Conservation (phyloP, 2,888 invertebrate species). For the Xestoiulus laeticollis region DNA sequence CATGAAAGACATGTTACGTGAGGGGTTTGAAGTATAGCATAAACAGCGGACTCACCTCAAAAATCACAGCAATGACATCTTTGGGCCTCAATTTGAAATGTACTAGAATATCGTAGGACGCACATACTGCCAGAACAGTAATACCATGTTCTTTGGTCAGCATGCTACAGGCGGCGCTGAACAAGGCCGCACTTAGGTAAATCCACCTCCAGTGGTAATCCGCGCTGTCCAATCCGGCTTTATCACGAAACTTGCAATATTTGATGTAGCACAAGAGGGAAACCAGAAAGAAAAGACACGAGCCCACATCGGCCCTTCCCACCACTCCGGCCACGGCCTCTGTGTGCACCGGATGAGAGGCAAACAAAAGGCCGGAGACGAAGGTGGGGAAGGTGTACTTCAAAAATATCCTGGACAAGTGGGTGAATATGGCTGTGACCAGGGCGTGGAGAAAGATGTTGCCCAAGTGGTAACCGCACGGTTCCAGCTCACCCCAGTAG, state of each 20-base stretch:
- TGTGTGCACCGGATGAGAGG: constrained; percentile 94
- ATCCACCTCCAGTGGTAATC: constrained; percentile 64
- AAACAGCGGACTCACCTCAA: constrained; percentile 56
- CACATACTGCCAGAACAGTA: constrained; percentile 89
- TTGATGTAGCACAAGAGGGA: constrained; percentile 86
- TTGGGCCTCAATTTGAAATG: constrained; percentile 63
- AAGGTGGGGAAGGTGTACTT: constrained; percentile 61
- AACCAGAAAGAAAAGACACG: constrained; percentile 88
- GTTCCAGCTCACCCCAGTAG: constrained; percentile 73
- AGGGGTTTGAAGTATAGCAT: too few species aligned
- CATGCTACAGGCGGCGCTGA: constrained; percentile 81
- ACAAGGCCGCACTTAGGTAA: constrained; percentile 72
- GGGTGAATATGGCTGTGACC: constrained; percentile 83
- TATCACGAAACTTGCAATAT: constrained; percentile 66
- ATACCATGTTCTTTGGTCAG: constrained; percentile 96
- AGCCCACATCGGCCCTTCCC: constrained; percentile 92
- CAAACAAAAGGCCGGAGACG: constrained; percentile 86
- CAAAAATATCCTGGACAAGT: constrained; percentile 72
- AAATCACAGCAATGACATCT: constrained; percentile 56
- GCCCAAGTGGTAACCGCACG: constrained; percentile 85
- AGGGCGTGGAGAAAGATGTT: constrained; percentile 87
- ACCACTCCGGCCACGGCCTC: constrained; percentile 97
- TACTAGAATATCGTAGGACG: constrained; percentile 83
- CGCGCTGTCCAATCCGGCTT: constrained; percentile 46
- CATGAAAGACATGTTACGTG: too few species aligned